Conservation (phyloP, 2,888 invertebrate species). For the Clistopyga incitator region DNA sequence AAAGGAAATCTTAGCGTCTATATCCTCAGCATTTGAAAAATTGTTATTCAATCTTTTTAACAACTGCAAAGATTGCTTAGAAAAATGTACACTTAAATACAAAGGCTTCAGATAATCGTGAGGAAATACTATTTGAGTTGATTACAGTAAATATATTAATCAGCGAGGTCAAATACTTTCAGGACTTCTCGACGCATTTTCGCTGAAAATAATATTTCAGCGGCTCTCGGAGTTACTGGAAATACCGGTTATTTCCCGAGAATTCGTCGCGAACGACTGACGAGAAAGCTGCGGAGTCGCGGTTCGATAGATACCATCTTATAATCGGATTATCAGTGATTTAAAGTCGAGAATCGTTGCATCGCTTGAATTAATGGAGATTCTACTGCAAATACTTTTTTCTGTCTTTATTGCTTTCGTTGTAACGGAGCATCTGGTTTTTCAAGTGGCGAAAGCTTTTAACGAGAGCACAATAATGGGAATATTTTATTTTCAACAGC, state of each 20-base stretch:
- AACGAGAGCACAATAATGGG: not conserved
- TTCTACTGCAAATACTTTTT: too few species aligned
- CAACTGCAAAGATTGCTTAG: too few species aligned
- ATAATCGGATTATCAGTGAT: not conserved
- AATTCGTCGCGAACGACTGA: not conserved
- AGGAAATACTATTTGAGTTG: too few species aligned
- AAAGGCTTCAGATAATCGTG: too few species aligned
- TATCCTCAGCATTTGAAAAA: not conserved
- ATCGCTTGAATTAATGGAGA: too few species aligned
- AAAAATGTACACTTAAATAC: too few species aligned
- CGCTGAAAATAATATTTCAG: not conserved
- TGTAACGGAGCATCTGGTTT: not conserved
- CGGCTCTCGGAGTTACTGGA: not conserved
- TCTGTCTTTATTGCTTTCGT: too few species aligned
- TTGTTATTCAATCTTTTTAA: too few species aligned
- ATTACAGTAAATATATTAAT: too few species aligned
- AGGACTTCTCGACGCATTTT: not conserved
- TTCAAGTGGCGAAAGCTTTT: not conserved
- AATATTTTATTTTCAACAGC: not conserved
- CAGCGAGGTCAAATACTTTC: not conserved
- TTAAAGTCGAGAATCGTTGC: too few species aligned
- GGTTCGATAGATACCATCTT: not conserved
- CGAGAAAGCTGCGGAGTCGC: constrained; percentile 7
- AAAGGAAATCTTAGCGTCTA: too few species aligned
- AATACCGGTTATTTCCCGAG: constrained; percentile 40